These are phyloP conservation scores for Anas bernieri DNA, from an alignment of 2,797 vertebrate species.

Conservation along the genomic window DNA sequence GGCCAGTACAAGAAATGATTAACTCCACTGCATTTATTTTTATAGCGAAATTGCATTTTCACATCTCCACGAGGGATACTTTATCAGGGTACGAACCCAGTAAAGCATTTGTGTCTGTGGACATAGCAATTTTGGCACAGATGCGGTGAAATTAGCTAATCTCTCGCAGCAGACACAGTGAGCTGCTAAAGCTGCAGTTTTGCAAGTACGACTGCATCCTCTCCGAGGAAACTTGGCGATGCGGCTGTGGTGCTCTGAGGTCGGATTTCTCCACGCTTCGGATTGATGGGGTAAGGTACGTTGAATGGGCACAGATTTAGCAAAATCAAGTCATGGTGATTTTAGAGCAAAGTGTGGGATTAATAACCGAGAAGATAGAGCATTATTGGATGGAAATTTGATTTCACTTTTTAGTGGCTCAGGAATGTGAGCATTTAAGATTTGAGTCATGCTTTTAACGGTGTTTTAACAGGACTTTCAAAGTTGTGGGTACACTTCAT, in stretches of 20 bases:
- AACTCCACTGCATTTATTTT: constrained; percentile 36
- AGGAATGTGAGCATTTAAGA: not conserved
- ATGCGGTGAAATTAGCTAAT: not conserved
- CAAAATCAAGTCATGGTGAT: rapidly evolving
- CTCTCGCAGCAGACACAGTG: not conserved
- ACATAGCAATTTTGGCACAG: not conserved
- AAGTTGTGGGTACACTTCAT: not conserved
- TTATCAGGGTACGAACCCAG: not conserved
- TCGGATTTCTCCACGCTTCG: not conserved
- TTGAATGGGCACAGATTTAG: not conserved
- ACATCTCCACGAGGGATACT: not conserved
- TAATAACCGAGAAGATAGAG: not conserved
- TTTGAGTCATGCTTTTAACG: not conserved
- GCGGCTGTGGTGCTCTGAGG: not conserved
- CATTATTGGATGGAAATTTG: not conserved
- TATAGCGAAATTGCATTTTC: constrained; percentile 20
- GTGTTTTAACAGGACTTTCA: not conserved
- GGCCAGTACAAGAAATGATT: constrained; percentile 24
- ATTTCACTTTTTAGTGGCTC: not conserved
- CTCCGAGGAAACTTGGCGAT: not conserved
- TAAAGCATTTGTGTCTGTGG: constrained; percentile 22
- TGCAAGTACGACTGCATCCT: not conserved
- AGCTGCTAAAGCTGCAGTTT: not conserved
- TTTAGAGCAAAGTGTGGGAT: not conserved
- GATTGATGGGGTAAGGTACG: rapidly evolving